phyloP scores from a whole-genome alignment of 2,797 vertebrate genomes.

The Notoglanidium macrostoma region DNA sequence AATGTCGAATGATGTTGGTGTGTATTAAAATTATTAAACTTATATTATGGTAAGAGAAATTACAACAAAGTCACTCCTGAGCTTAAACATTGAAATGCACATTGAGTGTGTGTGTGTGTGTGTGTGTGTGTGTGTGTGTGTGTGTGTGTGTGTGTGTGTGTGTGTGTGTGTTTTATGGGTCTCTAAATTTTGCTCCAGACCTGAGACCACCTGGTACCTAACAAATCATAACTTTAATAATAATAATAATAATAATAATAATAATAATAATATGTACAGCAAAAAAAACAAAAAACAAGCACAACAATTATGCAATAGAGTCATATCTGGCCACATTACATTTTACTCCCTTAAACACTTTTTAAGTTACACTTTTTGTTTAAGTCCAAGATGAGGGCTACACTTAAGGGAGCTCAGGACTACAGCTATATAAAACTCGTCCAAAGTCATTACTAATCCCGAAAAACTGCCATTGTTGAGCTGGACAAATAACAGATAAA shows the following conservation, averaged over 20 bases:
- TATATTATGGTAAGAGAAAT: neutral
- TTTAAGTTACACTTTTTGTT: conserved; percentile 6
- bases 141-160: neutral
- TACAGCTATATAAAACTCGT: conserved; percentile 6
- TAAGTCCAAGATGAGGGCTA: neutral
- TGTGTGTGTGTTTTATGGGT: conserved; percentile 6
- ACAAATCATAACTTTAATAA: neutral
- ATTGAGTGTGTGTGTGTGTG: neutral
- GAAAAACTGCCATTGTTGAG: conserved; percentile 21
- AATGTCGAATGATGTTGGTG: neutral
- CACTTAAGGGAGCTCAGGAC: neutral
- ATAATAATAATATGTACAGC: neutral
- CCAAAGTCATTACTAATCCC: conserved; percentile 21
- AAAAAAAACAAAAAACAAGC: conserved; percentile 8
- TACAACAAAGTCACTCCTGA: conserved; percentile 2
- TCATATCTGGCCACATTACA: neutral
- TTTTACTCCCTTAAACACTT: neutral
- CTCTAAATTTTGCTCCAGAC: neutral
- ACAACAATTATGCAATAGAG: conserved; percentile 6
- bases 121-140: conserved; percentile 16
- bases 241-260: neutral
- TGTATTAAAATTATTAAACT: neutral
- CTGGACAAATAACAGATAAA: conserved; percentile 39
- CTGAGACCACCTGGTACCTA: neutral
- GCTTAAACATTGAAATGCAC: conserved; percentile 11